Conservation (phyloP, 2,888 invertebrate species). For the Anodontia alba region DNA sequence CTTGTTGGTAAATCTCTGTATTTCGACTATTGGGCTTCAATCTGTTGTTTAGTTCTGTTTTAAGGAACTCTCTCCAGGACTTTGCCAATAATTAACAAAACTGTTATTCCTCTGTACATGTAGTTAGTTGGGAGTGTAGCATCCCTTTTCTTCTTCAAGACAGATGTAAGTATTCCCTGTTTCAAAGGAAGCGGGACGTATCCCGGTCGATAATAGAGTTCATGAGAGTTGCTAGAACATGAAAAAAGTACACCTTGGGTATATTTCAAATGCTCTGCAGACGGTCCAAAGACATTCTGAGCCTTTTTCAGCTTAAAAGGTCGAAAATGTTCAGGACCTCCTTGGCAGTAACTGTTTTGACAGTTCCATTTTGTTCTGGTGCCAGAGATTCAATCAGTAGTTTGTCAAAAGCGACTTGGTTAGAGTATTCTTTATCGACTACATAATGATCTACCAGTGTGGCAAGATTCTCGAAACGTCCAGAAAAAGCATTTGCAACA, state of each 20-base stretch:
- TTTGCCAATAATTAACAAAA: not conserved
- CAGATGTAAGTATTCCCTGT: not conserved
- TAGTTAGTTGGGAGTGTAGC: not conserved
- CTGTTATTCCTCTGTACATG: conserved; percentile 5
- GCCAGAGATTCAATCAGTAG: not conserved
- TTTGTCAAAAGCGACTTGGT: not conserved
- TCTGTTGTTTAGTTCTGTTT: too few relatives aligned
- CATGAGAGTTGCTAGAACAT: not conserved
- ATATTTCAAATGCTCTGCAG: conserved; percentile 2
- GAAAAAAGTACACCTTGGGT: not conserved
- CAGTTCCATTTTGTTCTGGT: not conserved
- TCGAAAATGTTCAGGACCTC: not conserved
- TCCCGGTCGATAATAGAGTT: not conserved
- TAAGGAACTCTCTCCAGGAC: not conserved
- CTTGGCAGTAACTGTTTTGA: not conserved
- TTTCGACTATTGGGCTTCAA: too few relatives aligned
- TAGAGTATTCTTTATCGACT: not conserved
- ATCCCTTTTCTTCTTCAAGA: not conserved
- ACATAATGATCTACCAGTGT: not conserved
- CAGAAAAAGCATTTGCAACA: not conserved
- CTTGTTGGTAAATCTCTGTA: not conserved
- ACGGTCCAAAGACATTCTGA: not conserved
- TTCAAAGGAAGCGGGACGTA: not conserved
- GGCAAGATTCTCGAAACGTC: not conserved
- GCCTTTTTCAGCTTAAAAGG: not conserved